Percentiles rank a stretch among this genome's conserved stretches.
Evolutionary conservation across 2,797 vertebrate genomes (phyloP).

Genomic region (Alcedo quadribrachys): DNA sequence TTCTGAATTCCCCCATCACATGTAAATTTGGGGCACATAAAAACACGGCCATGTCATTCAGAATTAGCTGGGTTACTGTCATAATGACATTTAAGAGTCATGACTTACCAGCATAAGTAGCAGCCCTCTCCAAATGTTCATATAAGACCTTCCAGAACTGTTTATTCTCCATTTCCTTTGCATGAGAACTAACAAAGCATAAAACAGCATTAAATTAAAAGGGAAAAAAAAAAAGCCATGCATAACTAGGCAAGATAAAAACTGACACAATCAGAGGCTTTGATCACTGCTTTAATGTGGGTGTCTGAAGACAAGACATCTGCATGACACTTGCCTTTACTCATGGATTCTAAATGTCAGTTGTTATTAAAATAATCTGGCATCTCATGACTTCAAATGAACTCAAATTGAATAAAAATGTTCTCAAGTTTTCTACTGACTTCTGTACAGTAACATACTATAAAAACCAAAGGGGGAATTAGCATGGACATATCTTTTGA

Average conservation of each 20-base stretch:
- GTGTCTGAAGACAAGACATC: not conserved
- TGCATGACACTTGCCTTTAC: not conserved
- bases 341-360: not conserved
- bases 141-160: slow-evolving; percentile 92
- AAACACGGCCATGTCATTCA: not conserved
- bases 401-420: not conserved
- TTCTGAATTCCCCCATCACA: not conserved
- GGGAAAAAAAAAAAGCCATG: not conserved
- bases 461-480: slow-evolving; percentile 38
- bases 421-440: not conserved
- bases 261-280: not conserved
- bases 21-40: not conserved
- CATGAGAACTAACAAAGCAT: slow-evolving; percentile 85
- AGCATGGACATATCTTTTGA: not conserved
- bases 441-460: not conserved
- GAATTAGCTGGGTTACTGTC: not conserved
- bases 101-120: slow-evolving; percentile 85
- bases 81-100: not conserved
- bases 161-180: slow-evolving; percentile 94
- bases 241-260: not conserved
- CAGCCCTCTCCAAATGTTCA: slow-evolving; percentile 92
- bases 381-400: slow-evolving; percentile 15
- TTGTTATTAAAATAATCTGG: slow-evolving; percentile 23
- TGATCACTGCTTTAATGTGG: not conserved
- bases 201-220: slow-evolving; percentile 22